phyloP scores from a whole-genome alignment of 1,140 invertebrate genomes.

The Drosophila nasuta region DNA sequence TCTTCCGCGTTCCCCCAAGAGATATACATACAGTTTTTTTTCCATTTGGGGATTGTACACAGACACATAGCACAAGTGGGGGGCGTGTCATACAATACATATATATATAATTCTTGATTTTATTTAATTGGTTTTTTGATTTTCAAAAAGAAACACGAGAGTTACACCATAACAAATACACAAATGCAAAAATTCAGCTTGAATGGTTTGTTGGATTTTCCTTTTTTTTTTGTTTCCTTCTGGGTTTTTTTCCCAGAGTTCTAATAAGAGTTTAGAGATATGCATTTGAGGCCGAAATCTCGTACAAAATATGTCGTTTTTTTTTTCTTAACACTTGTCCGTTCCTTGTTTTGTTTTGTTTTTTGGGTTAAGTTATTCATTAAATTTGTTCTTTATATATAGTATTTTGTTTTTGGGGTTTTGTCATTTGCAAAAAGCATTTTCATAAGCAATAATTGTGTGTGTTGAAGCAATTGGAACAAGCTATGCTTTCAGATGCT shows the following conservation, averaged over 20 bases:
- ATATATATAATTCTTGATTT: slow-evolving; percentile 10
- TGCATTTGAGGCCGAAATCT: slow-evolving; percentile 53
- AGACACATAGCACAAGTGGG: slow-evolving; percentile 34
- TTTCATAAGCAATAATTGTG: slow-evolving; percentile 33
- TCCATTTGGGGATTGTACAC: not conserved
- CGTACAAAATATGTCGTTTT: slow-evolving; percentile 45
- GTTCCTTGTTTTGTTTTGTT: not conserved
- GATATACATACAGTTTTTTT: slow-evolving; percentile 6
- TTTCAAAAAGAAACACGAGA: slow-evolving; percentile 17
- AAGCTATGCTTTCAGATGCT: slow-evolving; percentile 68
- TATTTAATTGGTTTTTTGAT: not conserved
- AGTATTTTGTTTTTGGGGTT: slow-evolving; percentile 9
- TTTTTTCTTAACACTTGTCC: slow-evolving; percentile 3
- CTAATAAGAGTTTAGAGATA: slow-evolving; percentile 41
- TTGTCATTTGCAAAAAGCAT: slow-evolving; percentile 27
- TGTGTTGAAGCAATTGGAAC: slow-evolving; percentile 44
- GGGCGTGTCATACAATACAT: not conserved
- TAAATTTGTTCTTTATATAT: slow-evolving; percentile 2
- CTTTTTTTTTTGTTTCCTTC: not conserved
- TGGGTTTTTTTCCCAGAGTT: slow-evolving; percentile 14
- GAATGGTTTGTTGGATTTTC: slow-evolving; percentile 13
- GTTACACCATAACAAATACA: slow-evolving; percentile 49
- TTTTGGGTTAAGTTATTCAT: slow-evolving; percentile 19
- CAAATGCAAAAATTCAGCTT: slow-evolving; percentile 53
- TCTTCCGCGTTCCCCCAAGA: slow-evolving; percentile 4